These are phyloP conservation scores for Ranitomeya imitator DNA, from an alignment of 2,113 vertebrate genomes.

Conservation along the genomic window DNA sequence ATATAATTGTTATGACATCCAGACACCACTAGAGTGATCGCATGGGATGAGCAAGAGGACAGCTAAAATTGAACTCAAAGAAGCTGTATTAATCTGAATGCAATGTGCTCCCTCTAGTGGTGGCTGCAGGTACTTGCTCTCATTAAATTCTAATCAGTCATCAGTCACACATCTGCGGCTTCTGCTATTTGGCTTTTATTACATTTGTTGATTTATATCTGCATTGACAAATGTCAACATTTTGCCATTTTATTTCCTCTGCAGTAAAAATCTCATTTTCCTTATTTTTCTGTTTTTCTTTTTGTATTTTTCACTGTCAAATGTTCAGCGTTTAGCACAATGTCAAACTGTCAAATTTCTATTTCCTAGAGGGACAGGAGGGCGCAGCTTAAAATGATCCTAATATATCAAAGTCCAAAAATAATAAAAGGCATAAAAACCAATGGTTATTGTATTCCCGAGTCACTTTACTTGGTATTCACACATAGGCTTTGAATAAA, in stretches of 20 bases:
- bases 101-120: neutral
- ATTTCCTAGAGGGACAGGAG: conserved; percentile 18
- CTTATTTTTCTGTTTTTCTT: neutral
- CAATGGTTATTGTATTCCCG: conserved; percentile 9
- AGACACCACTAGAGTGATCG: neutral
- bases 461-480: neutral
- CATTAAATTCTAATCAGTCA: too few relatives aligned
- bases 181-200: neutral
- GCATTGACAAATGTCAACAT: neutral
- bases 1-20: neutral
- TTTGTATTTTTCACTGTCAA: conserved; percentile 33
- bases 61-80: neutral
- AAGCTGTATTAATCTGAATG: neutral
- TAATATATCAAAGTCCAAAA: conserved; percentile 41
- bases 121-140: neutral
- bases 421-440: conserved; percentile 6
- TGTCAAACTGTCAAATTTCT: conserved; percentile 38
- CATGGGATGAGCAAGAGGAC: neutral
- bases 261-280: conserved; percentile 30
- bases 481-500: neutral
- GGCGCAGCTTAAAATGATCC: neutral
- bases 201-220: conserved; percentile 18
- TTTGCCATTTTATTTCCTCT: neutral
- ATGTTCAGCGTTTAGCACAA: conserved; percentile 24
- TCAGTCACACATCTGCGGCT: too few relatives aligned